These are phyloP conservation scores for Perizoma affinitatum DNA, from an alignment of 2,888 invertebrate species.

Conservation along the genomic window DNA sequence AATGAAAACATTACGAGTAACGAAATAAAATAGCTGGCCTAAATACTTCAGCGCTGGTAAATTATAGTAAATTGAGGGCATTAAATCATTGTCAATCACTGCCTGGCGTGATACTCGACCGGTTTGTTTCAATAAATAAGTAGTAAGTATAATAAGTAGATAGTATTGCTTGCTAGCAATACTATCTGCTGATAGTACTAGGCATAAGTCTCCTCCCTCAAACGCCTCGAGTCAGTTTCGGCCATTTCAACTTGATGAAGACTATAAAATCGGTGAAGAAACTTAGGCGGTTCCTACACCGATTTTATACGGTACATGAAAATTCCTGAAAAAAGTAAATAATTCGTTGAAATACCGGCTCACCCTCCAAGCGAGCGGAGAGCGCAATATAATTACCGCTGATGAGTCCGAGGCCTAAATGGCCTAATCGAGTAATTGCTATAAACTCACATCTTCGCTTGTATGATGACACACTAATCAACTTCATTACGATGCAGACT, in stretches of 20 bases:
- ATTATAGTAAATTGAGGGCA: slow-evolving; percentile 38
- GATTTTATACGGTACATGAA: slow-evolving; percentile 29
- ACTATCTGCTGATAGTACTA: no score
- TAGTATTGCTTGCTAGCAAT: no score
- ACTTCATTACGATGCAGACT: slow-evolving; percentile 17
- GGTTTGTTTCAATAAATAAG: slow-evolving; percentile 33
- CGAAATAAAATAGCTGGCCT: slow-evolving; percentile 34
- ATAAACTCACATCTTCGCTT: slow-evolving; percentile 34
- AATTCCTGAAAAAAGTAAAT: slow-evolving; percentile 9
- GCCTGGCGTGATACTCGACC: slow-evolving; percentile 30
- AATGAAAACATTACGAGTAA: slow-evolving; percentile 31
- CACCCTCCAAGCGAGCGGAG: slow-evolving; percentile 6
- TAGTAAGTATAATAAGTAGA: no score
- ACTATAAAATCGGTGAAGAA: no score
- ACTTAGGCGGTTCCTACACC: background rate
- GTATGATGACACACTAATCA: slow-evolving; percentile 30
- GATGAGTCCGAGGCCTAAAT: slow-evolving; percentile 55
- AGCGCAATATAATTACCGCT: slow-evolving; percentile 74
- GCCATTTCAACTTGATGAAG: no score
- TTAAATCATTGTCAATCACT: slow-evolving; percentile 42
- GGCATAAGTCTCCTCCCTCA: no score
- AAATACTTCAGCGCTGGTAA: slow-evolving; percentile 35
- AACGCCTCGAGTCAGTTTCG: no score
- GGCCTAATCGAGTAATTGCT: slow-evolving; percentile 73
- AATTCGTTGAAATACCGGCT: background rate